phyloP scores from a whole-genome alignment of 2,113 vertebrate species.

The Saccopteryx leptura region DNA sequence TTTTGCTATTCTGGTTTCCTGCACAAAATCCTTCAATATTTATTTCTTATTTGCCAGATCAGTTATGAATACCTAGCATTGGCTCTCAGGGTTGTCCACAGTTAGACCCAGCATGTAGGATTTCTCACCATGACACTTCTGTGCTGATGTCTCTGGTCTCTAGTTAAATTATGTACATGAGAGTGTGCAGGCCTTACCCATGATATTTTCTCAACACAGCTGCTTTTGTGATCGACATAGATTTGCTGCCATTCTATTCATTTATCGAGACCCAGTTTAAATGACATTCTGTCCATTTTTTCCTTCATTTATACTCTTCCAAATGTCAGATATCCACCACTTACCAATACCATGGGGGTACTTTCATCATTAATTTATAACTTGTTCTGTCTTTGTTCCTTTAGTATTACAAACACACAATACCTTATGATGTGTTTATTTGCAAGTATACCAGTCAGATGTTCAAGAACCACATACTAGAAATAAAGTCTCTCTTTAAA shows the following conservation, averaged over 20 bases:
- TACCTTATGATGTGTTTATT: background rate
- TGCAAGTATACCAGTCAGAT: background rate
- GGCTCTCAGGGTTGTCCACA: background rate
- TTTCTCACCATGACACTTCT: background rate
- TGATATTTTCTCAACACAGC: background rate
- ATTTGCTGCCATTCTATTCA: background rate
- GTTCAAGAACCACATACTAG: background rate
- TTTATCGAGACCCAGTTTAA: background rate
- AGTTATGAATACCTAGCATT: background rate
- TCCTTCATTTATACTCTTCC: background rate
- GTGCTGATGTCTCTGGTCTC: background rate
- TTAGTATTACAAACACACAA: background rate
- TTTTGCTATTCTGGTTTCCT: background rate
- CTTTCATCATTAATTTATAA: background rate
- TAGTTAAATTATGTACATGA: background rate
- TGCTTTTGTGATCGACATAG: background rate
- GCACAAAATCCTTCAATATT: background rate
- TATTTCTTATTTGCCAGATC: background rate
- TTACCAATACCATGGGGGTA: background rate
- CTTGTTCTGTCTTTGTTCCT: background rate
- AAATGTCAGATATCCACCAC: background rate
- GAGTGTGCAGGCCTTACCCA: background rate
- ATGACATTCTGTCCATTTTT: background rate
- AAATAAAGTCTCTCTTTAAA: background rate
- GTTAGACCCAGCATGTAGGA: background rate